Conservation (phyloP, 1,140 invertebrate species). For the Triops cancriformis region DNA sequence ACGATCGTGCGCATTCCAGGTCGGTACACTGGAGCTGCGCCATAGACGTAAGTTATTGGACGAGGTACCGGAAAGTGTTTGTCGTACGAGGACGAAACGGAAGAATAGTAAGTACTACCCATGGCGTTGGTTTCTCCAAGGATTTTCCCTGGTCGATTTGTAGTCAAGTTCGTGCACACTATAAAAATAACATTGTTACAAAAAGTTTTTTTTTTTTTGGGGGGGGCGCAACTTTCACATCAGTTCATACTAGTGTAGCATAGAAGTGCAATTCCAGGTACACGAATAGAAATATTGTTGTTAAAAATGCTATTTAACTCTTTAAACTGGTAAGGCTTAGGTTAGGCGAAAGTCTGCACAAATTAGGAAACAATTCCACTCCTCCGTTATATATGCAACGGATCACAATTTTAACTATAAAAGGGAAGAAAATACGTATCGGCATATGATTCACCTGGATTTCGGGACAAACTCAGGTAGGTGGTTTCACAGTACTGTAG, state of each 20-base stretch:
- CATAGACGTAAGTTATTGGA: background rate
- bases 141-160: constrained; percentile 1
- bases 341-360: too few relatives aligned
- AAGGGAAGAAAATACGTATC: too few relatives aligned
- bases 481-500: background rate
- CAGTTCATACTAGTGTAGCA: too few relatives aligned
- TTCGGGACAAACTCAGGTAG: background rate
- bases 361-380: too few relatives aligned
- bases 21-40: background rate
- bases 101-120: background rate
- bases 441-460: background rate
- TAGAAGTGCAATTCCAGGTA: too few relatives aligned
- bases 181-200: background rate
- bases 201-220: background rate
- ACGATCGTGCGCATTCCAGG: constrained; percentile 5
- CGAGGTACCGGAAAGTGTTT: background rate
- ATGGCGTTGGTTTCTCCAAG: background rate
- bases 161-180: background rate
- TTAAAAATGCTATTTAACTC: too few relatives aligned
- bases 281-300: too few relatives aligned
- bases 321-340: too few relatives aligned
- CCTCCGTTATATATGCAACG: too few relatives aligned
- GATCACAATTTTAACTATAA: too few relatives aligned
- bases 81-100: background rate
- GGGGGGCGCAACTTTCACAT: too few relatives aligned